Evolutionary conservation across 1,140 invertebrate genomes (phyloP).

Genomic region (Orussus abietinus): DNA sequence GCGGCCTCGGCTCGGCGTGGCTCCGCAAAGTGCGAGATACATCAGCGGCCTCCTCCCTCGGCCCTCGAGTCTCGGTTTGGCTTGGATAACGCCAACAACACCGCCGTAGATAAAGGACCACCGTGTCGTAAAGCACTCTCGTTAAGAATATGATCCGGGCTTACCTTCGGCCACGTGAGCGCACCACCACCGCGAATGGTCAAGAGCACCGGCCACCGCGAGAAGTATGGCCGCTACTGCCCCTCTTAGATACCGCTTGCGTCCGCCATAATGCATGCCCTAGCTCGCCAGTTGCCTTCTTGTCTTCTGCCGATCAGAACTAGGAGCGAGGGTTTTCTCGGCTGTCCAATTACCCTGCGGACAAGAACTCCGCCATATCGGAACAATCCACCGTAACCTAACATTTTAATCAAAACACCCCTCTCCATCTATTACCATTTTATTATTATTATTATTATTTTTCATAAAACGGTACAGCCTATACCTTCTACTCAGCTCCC

Average conservation of each 20-base stretch:
- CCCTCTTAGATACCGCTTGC: slow-evolving; percentile 33
- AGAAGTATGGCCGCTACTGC: slow-evolving; percentile 48
- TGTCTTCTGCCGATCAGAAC: too few species aligned
- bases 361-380: too few species aligned
- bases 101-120: slow-evolving; percentile 47
- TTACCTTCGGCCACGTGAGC: slow-evolving; percentile 46
- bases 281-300: slow-evolving; percentile 13
- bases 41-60: slow-evolving; percentile 44
- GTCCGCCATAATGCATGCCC: slow-evolving; percentile 37
- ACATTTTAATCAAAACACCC: too few species aligned
- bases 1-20: slow-evolving; percentile 29
- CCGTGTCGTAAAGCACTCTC: slow-evolving; percentile 49
- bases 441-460: too few species aligned
- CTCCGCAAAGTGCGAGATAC: slow-evolving; percentile 49
- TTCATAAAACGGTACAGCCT: too few species aligned
- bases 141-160: slow-evolving; percentile 53
- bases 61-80: slow-evolving; percentile 26
- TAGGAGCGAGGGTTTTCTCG: too few species aligned
- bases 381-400: too few species aligned
- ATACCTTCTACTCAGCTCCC: too few species aligned
- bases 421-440: too few species aligned
- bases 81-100: slow-evolving; percentile 49
- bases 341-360: too few species aligned
- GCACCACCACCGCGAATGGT: slow-evolving; percentile 18
- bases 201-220: slow-evolving; percentile 13